A percentile compares a stretch with the other conserved stretches of the same genome.
Conservation (phyloP, 2,113 vertebrate genomes). For the Progne subis region DNA sequence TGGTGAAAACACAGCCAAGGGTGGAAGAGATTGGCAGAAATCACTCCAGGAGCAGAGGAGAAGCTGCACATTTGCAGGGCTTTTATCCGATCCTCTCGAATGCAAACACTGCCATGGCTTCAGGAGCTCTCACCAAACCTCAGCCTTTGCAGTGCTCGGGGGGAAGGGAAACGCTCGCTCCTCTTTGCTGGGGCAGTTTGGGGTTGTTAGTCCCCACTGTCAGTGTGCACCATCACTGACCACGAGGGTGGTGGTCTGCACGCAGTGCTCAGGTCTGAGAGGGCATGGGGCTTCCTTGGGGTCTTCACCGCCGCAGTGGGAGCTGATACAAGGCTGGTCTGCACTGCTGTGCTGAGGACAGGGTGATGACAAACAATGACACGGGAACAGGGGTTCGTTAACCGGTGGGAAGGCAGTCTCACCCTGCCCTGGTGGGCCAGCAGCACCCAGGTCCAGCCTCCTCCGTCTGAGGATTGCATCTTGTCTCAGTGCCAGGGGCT, state of each 20-base stretch:
- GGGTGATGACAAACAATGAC: background rate
- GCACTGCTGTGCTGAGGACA: background rate
- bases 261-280: background rate
- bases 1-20: rapidly evolving
- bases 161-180: background rate
- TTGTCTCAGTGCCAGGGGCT: background rate
- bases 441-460: background rate
- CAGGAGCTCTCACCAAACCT: background rate
- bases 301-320: rapidly evolving
- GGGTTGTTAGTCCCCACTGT: background rate
- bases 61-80: background rate
- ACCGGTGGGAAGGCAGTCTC: rapidly evolving
- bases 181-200: background rate
- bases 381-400: rapidly evolving
- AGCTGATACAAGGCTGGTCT: rapidly evolving
- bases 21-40: background rate
- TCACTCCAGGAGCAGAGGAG: background rate
- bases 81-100: background rate
- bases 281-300: rapidly evolving
- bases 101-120: background rate
- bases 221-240: background rate
- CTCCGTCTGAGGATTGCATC: background rate
- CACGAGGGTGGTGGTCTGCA: background rate
- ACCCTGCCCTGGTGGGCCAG: background rate
- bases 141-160: rapidly evolving